Base-by-base conservation (phyloP, 2,113 vertebrate species). In the Rafetus swinhoei region DNA sequence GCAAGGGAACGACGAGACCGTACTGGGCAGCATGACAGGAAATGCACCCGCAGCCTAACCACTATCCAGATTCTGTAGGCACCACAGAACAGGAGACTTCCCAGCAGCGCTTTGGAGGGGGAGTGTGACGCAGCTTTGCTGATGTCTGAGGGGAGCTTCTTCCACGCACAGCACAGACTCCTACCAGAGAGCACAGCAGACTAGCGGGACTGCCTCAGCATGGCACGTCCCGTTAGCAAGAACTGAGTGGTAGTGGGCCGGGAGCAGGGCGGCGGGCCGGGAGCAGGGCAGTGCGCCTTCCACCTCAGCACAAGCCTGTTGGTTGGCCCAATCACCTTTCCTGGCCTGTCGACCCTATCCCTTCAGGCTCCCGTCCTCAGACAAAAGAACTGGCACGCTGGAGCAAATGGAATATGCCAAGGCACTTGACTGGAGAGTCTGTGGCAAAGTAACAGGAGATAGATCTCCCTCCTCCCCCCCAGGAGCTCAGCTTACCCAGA, bases 361-460 rank as follows among this genome's bases (percentile, higher is more conserved):
- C 76, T 94, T 62, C 79, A 88, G 24, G 53, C 54, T 90, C 84
- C 90, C 80, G 88, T 89, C 59, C 84, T n/a, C 39, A 74, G 32
- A 54, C 50, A 81, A 83, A 91, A n/a, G 62, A 87, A 84, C 35
- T 5, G 85, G 88, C 95, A 86, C 1, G 45, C 60, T 56, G 1
- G 0, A 50, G 77, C 87, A 91, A 83, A 94, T 90, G 82, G 92
- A 88, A 92, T 85, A 86, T 79, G 91, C 74, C 90, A 92, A 92
- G 85, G 54, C 74, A 86, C 4, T 53, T 90, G 86, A 59, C 86
- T 94, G 79, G 32, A 82, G 57, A 95, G 93, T 69, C 89, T 0
- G 5, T 90, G 92, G 94, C 84, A 94, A 95, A 94, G 95, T 90
- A 97, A 96, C 86, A 90, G n/a, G 86, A 96, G 86, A 80, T 91